Evolutionary conservation across 2,797 vertebrate genomes (phyloP).

Genomic region (Clarias fuscus): DNA sequence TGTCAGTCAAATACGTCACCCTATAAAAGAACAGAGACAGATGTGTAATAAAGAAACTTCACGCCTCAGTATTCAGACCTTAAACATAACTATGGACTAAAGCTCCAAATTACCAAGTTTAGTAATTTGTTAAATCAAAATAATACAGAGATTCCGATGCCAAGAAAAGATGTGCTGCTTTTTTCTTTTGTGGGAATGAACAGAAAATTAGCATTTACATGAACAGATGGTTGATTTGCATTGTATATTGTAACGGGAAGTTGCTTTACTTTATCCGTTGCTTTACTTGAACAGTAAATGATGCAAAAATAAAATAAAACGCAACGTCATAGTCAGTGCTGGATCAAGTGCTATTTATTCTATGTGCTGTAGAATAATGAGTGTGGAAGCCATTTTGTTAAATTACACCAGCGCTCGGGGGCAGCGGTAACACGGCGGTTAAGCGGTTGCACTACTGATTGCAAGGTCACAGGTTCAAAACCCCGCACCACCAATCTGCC

Average conservation of each 20-base stretch:
- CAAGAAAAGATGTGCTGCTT: no score
- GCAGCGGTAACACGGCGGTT: no score
- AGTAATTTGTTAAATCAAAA: neutral
- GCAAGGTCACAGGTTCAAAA: no score
- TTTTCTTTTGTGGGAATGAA: no score
- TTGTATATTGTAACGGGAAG: no score
- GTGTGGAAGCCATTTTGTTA: neutral
- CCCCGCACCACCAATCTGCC: no score
- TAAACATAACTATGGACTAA: neutral
- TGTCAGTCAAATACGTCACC: neutral
- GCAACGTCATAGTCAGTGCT: neutral
- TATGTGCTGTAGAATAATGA: neutral
- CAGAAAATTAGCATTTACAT: no score
- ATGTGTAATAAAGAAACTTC: neutral
- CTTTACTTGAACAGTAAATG: neutral
- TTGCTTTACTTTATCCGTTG: no score
- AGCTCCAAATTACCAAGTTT: neutral
- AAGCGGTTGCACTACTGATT: no score
- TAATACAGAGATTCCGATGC: no score
- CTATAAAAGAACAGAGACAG: neutral
- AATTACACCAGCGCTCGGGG: neutral
- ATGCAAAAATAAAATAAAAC: neutral
- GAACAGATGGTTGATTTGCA: no score
- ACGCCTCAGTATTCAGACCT: neutral
- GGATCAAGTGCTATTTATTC: neutral